Evolutionary conservation across 2,113 vertebrate genomes (phyloP).

Genomic region (Seriola rivoliana): DNA sequence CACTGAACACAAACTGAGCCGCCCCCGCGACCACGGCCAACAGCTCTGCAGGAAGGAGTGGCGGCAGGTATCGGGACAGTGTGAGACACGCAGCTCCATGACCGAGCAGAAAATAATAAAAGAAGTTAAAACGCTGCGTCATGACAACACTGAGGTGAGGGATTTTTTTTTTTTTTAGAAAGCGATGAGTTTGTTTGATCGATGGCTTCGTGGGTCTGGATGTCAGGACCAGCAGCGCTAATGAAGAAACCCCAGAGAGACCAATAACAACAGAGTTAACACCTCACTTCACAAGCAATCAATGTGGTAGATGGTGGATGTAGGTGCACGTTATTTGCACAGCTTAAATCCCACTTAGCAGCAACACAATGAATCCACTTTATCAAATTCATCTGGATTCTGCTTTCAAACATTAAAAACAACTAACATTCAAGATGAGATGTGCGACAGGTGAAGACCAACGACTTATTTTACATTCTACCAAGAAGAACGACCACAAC

Average conservation of each 20-base stretch:
- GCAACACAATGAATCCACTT: background rate
- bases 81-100: background rate
- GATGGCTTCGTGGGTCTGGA: background rate
- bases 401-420: background rate
- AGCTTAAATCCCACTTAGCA: too few species aligned
- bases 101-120: background rate
- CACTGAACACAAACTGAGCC: slow-evolving; percentile 11
- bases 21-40: background rate
- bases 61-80: background rate
- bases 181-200: background rate
- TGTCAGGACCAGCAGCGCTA: background rate
- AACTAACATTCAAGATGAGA: too few species aligned
- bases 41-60: background rate
- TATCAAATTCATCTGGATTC: background rate
- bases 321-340: background rate
- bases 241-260: background rate
- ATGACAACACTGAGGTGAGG: background rate
- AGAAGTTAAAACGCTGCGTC: background rate
- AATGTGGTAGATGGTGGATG: background rate
- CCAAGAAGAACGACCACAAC: too few species aligned
- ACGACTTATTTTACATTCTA: too few species aligned
- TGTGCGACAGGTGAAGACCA: too few species aligned
- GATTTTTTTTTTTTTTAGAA: background rate
- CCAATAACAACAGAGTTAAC: background rate
- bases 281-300: background rate